These are phyloP conservation scores for Enteromius anoplus DNA, from an alignment of 2,797 vertebrate genomes.

Conservation along the genomic window DNA sequence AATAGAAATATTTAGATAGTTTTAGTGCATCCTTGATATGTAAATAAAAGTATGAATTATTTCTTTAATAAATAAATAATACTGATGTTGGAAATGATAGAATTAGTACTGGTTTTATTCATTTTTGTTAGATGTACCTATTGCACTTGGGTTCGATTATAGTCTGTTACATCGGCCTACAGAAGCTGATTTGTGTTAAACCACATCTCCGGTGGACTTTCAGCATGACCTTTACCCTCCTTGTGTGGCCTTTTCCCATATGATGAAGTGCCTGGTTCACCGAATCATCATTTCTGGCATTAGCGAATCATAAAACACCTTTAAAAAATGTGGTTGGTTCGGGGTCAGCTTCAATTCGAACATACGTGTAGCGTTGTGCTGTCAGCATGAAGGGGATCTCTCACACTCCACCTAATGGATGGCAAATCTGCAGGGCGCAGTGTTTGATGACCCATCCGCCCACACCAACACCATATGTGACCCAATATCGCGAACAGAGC, in stretches of 20 bases:
- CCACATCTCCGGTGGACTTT: slow-evolving; percentile 28
- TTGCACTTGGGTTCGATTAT: background rate
- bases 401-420: slow-evolving; percentile 31
- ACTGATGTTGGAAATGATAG: background rate
- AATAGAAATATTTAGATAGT: no score
- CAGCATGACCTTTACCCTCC: slow-evolving; percentile 32
- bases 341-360: slow-evolving; percentile 15
- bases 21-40: background rate
- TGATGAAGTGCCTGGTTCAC: slow-evolving; percentile 34
- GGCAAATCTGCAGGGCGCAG: slow-evolving; percentile 9
- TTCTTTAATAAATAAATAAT: background rate
- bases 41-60: background rate
- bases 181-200: slow-evolving; percentile 30
- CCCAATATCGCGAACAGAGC: background rate
- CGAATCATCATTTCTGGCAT: slow-evolving; percentile 28
- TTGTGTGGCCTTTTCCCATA: slow-evolving; percentile 21
- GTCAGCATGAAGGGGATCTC: slow-evolving; percentile 28
- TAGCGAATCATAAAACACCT: slow-evolving; percentile 34
- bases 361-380: slow-evolving; percentile 17
- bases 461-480: slow-evolving; percentile 26
- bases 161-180: slow-evolving; percentile 4
- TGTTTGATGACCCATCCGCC: slow-evolving; percentile 18
- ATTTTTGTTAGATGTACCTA: background rate
- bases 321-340: slow-evolving; percentile 25
- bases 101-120: background rate